These are phyloP conservation scores for Drosophila kokeensis DNA, from an alignment of 2,888 invertebrate genomes.

Conservation along the genomic window DNA sequence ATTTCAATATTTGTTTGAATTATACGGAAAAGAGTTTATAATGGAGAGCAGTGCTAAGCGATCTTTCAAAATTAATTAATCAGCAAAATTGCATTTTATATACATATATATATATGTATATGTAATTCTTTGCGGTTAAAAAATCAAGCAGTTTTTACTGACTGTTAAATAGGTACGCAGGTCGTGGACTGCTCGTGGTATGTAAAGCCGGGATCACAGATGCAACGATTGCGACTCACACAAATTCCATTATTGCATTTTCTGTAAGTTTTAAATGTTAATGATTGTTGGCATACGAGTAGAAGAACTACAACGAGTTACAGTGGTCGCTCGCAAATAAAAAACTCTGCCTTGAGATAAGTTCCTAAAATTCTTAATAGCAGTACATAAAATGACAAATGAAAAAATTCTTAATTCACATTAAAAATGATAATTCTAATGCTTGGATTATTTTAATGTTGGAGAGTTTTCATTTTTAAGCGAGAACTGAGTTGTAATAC, in stretches of 20 bases:
- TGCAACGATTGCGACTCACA: conserved; percentile 83
- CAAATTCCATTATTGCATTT: conserved; percentile 83
- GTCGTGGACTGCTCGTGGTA: conserved; percentile 82
- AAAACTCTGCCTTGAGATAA: neutral
- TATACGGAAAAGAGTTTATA: neutral
- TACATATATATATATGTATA: neutral
- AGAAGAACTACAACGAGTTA: neutral
- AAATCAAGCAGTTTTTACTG: neutral
- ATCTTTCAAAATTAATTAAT: neutral
- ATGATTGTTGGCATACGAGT: neutral
- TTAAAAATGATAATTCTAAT: neutral
- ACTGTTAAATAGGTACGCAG: conserved; percentile 78
- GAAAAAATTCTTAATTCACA: neutral
- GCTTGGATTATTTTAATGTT: neutral
- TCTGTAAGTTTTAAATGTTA: conserved; percentile 54
- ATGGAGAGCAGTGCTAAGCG: neutral
- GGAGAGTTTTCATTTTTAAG: neutral
- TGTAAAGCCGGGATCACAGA: conserved; percentile 83
- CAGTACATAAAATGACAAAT: neutral
- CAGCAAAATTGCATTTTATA: neutral
- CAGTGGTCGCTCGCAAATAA: neutral
- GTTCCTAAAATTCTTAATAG: too few species aligned
- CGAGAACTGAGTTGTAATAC: neutral
- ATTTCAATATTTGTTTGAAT: neutral
- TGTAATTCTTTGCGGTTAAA: neutral